Percentiles rank a stretch among this genome's conserved stretches.
These are phyloP conservation scores for Pangasianodon hypophthalmus DNA, from an alignment of 2,113 vertebrate species.

Conservation along the genomic window DNA sequence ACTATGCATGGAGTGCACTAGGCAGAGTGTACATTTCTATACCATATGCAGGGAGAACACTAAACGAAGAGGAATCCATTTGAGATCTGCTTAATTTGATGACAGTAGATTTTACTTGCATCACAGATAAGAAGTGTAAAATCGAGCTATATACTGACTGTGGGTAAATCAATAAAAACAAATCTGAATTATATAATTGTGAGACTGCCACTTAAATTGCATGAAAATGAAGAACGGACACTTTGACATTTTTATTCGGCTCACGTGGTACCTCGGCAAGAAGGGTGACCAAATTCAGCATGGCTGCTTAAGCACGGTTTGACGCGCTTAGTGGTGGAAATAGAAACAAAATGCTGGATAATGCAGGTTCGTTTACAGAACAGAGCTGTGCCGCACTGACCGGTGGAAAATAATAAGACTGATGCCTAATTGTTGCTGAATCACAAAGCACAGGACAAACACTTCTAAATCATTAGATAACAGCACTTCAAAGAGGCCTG, in stretches of 20 bases:
- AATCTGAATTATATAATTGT: background rate
- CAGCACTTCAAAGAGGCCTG: conserved; percentile 1
- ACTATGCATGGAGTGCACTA: background rate
- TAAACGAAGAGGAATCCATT: background rate
- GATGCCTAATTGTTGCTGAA: conserved; percentile 14
- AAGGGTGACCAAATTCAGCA: background rate
- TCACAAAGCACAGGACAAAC: conserved; percentile 12
- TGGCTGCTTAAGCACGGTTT: background rate
- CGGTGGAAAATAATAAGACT: background rate
- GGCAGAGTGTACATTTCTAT: background rate
- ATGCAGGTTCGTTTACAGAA: background rate
- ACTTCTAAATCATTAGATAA: conserved; percentile 26
- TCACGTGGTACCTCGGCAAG: background rate
- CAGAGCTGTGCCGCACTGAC: background rate
- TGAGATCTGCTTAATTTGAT: background rate
- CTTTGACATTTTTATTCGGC: background rate
- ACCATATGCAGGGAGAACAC: background rate
- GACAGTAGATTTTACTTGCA: background rate
- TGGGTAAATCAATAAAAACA: background rate
- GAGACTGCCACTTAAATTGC: background rate
- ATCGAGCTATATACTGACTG: background rate
- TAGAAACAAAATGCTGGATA: too few species aligned
- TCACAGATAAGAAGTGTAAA: background rate
- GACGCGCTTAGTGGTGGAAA: background rate
- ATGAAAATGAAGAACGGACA: background rate